phyloP scores from a whole-genome alignment of 2,113 vertebrate genomes.

The Myotis davidii region DNA sequence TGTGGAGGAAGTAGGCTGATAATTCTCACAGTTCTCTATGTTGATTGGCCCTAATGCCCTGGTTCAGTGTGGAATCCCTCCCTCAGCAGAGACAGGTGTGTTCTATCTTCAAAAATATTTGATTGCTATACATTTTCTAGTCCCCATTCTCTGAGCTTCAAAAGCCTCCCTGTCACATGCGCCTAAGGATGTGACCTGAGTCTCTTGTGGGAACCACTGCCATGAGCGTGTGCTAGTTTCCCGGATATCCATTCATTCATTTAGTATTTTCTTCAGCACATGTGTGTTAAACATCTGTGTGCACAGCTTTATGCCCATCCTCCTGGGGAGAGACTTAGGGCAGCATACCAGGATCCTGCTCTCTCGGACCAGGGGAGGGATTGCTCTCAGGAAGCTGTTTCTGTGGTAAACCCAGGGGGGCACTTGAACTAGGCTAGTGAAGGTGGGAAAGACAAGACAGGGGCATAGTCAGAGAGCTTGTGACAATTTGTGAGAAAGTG shows the following conservation, averaged over 20 bases:
- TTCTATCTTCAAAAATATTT: not conserved
- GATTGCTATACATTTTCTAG: not conserved
- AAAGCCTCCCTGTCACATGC: not conserved
- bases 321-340: not conserved
- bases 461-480: not conserved
- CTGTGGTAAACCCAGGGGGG: not conserved
- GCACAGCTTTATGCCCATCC: not conserved
- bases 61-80: not conserved
- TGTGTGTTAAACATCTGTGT: not conserved
- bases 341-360: not conserved
- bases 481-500: not conserved
- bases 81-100: not conserved
- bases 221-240: not conserved
- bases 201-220: not conserved
- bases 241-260: not conserved
- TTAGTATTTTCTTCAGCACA: not conserved
- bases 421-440: not conserved
- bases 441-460: not conserved
- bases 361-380: not conserved
- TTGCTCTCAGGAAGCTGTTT: not conserved
- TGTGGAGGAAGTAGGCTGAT: not conserved
- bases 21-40: not conserved
- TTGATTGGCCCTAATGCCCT: not conserved
- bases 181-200: not conserved
- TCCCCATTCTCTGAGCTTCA: not conserved